These are phyloP conservation scores for Lamprotornis superbus DNA, from an alignment of 2,113 vertebrate species.

Conservation along the genomic window DNA sequence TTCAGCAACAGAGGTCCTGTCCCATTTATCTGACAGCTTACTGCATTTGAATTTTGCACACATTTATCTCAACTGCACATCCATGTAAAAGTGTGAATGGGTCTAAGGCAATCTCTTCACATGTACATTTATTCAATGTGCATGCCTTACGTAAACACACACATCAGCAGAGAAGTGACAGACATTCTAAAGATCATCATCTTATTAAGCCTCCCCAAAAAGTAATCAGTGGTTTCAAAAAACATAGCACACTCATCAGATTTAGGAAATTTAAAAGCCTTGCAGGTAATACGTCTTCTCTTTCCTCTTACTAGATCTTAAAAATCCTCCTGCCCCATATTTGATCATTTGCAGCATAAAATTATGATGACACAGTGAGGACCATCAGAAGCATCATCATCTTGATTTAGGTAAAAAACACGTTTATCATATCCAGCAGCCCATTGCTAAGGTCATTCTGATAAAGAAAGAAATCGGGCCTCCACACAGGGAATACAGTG, in stretches of 20 bases:
- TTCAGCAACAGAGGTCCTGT: neutral
- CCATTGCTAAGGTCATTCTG: neutral
- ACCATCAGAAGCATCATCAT: neutral
- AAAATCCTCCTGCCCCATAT: neutral
- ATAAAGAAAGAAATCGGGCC: neutral
- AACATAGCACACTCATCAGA: neutral
- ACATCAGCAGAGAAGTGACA: neutral
- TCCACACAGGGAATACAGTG: neutral
- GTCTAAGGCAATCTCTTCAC: neutral
- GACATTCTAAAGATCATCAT: neutral
- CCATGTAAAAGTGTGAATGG: neutral
- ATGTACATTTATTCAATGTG: neutral
- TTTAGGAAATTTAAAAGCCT: neutral
- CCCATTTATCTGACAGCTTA: neutral
- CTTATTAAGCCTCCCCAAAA: neutral
- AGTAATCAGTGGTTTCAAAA: neutral
- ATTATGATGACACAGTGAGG: neutral
- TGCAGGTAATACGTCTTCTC: neutral
- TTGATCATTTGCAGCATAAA: neutral
- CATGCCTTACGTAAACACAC: neutral
- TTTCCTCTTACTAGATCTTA: neutral
- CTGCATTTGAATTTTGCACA: neutral
- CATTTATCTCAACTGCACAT: neutral
- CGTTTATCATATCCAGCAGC: neutral
- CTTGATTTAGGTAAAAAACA: neutral